A percentile compares a stretch with the other conserved stretches of the same genome.
These are phyloP conservation scores for Latheticus oryzae DNA, from an alignment of 2,888 invertebrate genomes.

Conservation along the genomic window DNA sequence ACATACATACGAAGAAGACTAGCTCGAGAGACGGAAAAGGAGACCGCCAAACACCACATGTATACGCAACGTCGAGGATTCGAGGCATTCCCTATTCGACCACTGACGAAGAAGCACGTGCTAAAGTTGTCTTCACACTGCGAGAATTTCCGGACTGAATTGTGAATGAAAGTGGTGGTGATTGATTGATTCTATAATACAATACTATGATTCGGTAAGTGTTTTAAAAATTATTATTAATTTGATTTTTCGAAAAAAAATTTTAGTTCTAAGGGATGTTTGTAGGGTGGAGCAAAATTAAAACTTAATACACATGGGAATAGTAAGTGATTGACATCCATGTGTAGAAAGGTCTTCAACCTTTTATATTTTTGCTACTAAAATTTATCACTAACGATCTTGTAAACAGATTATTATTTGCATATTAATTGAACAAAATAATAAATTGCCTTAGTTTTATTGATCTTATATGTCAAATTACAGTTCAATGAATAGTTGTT, in stretches of 20 bases:
- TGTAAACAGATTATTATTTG: too few species aligned
- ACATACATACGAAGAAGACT: slow-evolving; percentile 20
- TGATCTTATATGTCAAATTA: too few species aligned
- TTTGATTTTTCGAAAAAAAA: too few species aligned
- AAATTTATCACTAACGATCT: too few species aligned
- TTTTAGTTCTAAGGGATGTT: too few species aligned
- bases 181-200: too few species aligned
- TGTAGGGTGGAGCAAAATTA: too few species aligned
- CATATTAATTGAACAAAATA: too few species aligned
- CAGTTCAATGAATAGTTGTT: too few species aligned
- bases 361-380: too few species aligned
- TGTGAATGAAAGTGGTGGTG: background rate
- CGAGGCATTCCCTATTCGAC: slow-evolving; percentile 33
- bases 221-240: background rate
- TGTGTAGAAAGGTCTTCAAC: slow-evolving; percentile 15
- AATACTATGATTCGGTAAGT: slow-evolving; percentile 2
- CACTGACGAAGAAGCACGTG: slow-evolving; percentile 26
- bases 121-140: background rate
- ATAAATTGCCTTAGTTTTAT: too few species aligned
- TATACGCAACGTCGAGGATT: slow-evolving; percentile 32
- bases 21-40: slow-evolving; percentile 25
- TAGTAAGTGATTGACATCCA: slow-evolving; percentile 18
- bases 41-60: slow-evolving; percentile 37
- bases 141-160: slow-evolving; percentile 5
- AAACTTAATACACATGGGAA: too few species aligned